Base-by-base conservation (phyloP, 2,888 invertebrate species). In the Helobdella robusta region DNA sequence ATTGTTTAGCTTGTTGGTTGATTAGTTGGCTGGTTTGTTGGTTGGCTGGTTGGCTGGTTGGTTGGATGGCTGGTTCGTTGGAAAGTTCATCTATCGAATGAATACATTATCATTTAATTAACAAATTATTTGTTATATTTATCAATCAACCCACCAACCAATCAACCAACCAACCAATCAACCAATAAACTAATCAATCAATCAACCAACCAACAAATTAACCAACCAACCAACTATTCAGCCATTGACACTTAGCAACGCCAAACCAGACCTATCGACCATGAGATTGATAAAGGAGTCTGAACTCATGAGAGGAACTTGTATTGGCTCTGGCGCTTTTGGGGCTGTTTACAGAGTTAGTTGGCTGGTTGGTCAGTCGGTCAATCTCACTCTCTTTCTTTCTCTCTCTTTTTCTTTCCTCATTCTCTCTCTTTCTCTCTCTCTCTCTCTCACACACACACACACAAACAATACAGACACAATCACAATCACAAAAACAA, bases 271-370 rank as follows among this genome's bases (percentile, higher is more conserved):
- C 81, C 83, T 94, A 71, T 89, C 92, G 0, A 89, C 92, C 79
- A 81, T 97, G 71, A 83, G 91, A 66, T 91, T 94, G 64, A 89
- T 97, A 48, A 93, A 91, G 78, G 94, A 95, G 79, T 90, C 87
- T 0, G 94, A 95, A 78, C 84, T 97, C 75, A 83, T 93, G 3
- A 86, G 87, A 76, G 93, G 93, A 1, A 89, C 88, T 30, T 88
- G 91, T 75, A 83, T 95, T 20, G 95, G 95, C 4, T 89, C 87
- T 77, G 95, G 95, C 23, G 95, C 95, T 15, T 97, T 97, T 77
- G 95, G 95, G 0, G 91, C 91, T 72, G 97, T 97, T 0, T 93
- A 89, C 78, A 92, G 92, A 78, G 82, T 78, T 70, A 25, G 61
- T 30, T 4, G 32, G 28, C 34, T 28, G 32, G 5, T 25, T 5